Base-by-base conservation (phyloP, 2,113 vertebrate genomes). In the Poeciliopsis turrubarensis region DNA sequence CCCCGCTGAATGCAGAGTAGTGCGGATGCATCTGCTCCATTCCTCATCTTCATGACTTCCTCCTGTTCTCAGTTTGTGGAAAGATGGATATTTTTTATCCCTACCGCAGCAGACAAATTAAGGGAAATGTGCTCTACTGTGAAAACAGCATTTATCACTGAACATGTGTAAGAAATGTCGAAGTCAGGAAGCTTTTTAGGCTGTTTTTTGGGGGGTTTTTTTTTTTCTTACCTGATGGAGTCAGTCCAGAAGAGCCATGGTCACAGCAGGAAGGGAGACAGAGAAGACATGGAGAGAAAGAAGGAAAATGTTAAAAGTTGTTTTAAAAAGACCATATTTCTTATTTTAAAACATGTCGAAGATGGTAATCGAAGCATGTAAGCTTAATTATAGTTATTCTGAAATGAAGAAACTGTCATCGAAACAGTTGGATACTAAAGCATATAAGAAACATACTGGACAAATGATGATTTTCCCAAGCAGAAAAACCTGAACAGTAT, bases 211-310 rank as follows among this genome's bases (percentile, higher is more conserved):
- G n/a, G n/a, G n/a, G n/a, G n/a, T n/a, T 51, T 17, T 27, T 73
- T 73, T 81, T 11, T 11, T n/a, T 81, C 77, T 92, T 82, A 83
- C 84, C 89, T 91, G 73, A 75, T 60, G 8, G 1, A 65, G 14
- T 1, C 14, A 78, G 72, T 25, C 61, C 62, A 26, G 67, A 71
- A 39, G 29, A 67, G 57, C 27, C 54, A 65, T 61, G 25, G 10
- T 60, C 57, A 57, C 66, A 39, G 44, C 51, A n/a, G 60, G 57
- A 72, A 70, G 1, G 86, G 57, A 39, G 60, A 39, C 64, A 32
- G 37, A 76, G 30, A 30, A 60, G 1, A 67, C 0, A 78, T 1
- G 62, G 4, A 37, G 51, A 14, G 41, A 73, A 12, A 68, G 12
- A 69, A 44, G n/a, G 22, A 15, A 37, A 22, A 30, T 4, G 25